These are phyloP conservation scores for Thaumetopoea pityocampa DNA, from an alignment of 1,140 invertebrate genomes.

Conservation along the genomic window DNA sequence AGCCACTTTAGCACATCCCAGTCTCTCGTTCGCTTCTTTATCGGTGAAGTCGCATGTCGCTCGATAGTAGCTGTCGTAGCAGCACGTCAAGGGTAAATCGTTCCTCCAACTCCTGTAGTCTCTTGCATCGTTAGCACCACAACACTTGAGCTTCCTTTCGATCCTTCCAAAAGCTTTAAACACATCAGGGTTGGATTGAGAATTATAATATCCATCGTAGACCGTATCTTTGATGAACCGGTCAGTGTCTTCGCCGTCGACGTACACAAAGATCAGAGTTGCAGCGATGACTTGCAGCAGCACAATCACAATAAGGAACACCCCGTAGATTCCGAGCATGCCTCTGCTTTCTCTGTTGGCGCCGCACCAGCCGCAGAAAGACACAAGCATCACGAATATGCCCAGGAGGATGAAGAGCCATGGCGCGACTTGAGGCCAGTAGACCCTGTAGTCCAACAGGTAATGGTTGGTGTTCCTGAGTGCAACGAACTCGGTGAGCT, in stretches of 20 bases:
- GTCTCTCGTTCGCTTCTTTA: constrained; percentile 65
- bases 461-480: constrained; percentile 67
- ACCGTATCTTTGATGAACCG: constrained; percentile 66
- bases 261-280: constrained; percentile 61
- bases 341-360: constrained; percentile 57
- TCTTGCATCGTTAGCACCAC: constrained; percentile 63
- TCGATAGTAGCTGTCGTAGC: constrained; percentile 55
- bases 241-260: constrained; percentile 63
- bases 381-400: constrained; percentile 55
- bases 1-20: constrained; percentile 67
- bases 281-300: constrained; percentile 54
- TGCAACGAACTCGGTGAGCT: constrained; percentile 55
- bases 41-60: constrained; percentile 65
- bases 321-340: constrained; percentile 51
- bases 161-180: constrained; percentile 59
- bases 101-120: constrained; percentile 68
- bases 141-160: constrained; percentile 60
- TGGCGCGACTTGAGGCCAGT: constrained; percentile 69
- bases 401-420: constrained; percentile 66
- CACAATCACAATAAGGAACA: constrained; percentile 55
- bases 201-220: constrained; percentile 67
- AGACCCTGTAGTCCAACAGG: constrained; percentile 60
- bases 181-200: constrained; percentile 58
- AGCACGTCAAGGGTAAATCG: constrained; percentile 61
- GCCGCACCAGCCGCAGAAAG: constrained; percentile 63